Conservation (phyloP, 1,140 invertebrate species). For the Habropoda laboriosa region DNA sequence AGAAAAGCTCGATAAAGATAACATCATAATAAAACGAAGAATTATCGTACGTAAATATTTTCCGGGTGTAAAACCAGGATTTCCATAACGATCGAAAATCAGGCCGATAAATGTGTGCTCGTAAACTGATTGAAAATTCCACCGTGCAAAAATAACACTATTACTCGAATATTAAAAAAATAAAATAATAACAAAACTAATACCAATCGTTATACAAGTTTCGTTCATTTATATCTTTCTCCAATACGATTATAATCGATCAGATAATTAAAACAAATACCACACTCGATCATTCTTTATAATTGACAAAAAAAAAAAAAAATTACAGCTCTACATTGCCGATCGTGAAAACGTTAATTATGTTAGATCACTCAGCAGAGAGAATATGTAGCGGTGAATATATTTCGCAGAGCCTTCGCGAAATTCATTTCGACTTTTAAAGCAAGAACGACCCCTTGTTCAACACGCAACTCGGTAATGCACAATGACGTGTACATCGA, state of each 20-base stretch:
- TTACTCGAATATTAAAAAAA: neutral
- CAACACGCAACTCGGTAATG: neutral
- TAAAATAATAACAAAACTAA: neutral
- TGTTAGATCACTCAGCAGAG: too few species aligned
- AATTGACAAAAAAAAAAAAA: too few species aligned
- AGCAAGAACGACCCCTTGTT: neutral
- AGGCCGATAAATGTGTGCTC: neutral
- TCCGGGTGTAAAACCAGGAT: neutral
- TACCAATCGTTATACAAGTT: neutral
- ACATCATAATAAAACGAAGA: neutral
- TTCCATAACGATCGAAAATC: neutral
- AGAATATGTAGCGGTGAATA: neutral
- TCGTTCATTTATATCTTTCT: neutral
- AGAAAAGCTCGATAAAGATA: neutral
- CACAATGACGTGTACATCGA: constrained; percentile 15
- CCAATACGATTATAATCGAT: too few species aligned
- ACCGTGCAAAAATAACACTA: neutral
- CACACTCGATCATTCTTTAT: too few species aligned
- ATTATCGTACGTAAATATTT: constrained; percentile 1
- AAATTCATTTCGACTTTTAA: constrained; percentile 33
- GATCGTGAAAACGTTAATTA: neutral
- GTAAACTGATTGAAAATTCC: neutral
- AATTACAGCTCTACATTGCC: too few species aligned
- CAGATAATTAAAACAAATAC: too few species aligned
- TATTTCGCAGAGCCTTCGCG: too few species aligned